phyloP scores from a whole-genome alignment of 2,113 vertebrate species.

The Heteronetta atricapilla region DNA sequence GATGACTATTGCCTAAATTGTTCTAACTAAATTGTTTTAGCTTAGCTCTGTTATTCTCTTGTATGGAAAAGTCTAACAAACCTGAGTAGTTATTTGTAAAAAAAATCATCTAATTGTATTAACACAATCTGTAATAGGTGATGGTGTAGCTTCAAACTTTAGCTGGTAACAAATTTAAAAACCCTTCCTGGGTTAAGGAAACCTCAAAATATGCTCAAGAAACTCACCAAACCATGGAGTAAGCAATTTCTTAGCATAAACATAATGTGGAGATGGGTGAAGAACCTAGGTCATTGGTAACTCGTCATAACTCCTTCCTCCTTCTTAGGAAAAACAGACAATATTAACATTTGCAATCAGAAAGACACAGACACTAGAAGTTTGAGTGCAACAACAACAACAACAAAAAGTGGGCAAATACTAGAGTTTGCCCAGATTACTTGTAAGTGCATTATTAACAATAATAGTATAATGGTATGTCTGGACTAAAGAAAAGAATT shows the following conservation, averaged over 20 bases:
- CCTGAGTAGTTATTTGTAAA: not conserved
- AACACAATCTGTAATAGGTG: not conserved
- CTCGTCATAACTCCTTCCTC: not conserved
- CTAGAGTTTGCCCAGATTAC: not conserved
- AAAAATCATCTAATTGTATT: not conserved
- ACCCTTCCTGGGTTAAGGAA: too few species aligned
- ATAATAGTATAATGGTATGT: accelerated
- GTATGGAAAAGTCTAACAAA: not conserved
- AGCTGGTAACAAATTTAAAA: not conserved
- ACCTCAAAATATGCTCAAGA: not conserved
- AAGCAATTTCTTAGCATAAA: not conserved
- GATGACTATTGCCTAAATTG: not conserved
- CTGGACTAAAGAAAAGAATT: not conserved
- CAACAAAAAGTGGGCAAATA: not conserved
- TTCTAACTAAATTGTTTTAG: not conserved
- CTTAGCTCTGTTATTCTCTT: not conserved
- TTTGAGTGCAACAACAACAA: not conserved
- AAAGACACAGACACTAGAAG: not conserved
- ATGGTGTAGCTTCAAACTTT: not conserved
- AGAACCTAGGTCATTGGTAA: not conserved
- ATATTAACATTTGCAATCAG: not conserved
- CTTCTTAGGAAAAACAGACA: not conserved
- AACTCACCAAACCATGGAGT: not conserved
- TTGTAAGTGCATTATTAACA: not conserved
- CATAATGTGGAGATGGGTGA: not conserved